Evolutionary conservation across 2,797 vertebrate species (phyloP).

Genomic region (Tolypeutes matacus): DNA sequence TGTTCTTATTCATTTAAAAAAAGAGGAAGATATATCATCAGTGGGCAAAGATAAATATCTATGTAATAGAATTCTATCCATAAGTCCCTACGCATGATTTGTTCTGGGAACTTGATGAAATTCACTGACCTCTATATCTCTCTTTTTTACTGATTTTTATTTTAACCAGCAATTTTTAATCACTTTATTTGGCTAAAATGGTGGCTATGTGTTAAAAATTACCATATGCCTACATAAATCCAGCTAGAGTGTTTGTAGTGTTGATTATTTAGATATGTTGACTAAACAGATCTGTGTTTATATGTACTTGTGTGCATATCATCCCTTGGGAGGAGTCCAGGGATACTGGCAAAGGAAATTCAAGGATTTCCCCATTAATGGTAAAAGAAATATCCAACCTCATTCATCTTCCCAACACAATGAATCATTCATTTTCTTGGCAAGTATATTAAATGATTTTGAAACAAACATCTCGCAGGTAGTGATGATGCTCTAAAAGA

Average conservation of each 20-base stretch:
- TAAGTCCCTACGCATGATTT: neutral
- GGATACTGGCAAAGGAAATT: conserved; percentile 52
- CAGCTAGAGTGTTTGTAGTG: neutral
- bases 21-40: neutral
- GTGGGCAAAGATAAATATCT: neutral
- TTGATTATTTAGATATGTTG: neutral
- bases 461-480: conserved; percentile 68
- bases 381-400: conserved; percentile 61
- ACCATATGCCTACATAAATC: neutral
- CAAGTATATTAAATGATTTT: conserved; percentile 74
- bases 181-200: neutral
- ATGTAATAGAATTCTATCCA: neutral
- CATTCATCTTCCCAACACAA: conserved; percentile 60
- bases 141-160: neutral
- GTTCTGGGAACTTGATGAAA: neutral
- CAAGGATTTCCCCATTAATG: neutral
- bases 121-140: neutral
- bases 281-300: neutral
- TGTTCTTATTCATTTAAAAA: neutral
- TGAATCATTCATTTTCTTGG: conserved; percentile 69
- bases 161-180: conserved; percentile 43
- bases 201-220: neutral
- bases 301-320: neutral
- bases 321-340: neutral
- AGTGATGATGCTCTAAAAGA: conserved; percentile 24